Percentiles rank a stretch among this genome's conserved stretches.
Conservation (phyloP, 35 echinoderm and acorn worm species). For the Eucidaris tribuloides region DNA sequence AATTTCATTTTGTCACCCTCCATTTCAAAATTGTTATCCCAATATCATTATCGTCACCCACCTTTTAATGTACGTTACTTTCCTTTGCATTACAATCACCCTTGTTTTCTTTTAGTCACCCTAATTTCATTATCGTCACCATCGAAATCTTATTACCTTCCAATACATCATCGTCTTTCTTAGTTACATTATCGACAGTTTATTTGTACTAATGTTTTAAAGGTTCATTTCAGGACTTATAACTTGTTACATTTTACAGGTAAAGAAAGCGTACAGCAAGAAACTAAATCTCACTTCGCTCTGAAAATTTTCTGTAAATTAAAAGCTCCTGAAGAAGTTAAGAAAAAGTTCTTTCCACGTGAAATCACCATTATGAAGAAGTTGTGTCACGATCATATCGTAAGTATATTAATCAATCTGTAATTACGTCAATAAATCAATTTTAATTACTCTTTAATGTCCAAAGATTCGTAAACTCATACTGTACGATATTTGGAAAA, state of each 20-base stretch:
- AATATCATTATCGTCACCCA: too few species aligned
- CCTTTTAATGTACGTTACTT: too few species aligned
- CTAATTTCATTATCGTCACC: not conserved
- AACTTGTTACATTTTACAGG: too few species aligned
- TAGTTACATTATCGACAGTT: not conserved
- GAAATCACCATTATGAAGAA: constrained; percentile 88
- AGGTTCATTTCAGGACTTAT: too few species aligned
- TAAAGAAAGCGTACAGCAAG: constrained; percentile 63
- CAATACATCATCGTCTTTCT: not conserved
- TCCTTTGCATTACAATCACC: not conserved
- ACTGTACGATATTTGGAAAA: not conserved
- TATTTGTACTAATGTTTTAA: not conserved
- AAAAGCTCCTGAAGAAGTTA: constrained; percentile 62
- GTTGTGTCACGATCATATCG: constrained; percentile 76
- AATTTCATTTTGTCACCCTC: too few species aligned
- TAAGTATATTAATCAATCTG: constrained; percentile 44
- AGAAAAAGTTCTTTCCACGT: constrained; percentile 71
- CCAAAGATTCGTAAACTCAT: not conserved
- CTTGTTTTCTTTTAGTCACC: not conserved
- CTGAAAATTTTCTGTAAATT: constrained; percentile 84
- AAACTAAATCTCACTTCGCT: constrained; percentile 71
- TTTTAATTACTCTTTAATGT: not conserved
- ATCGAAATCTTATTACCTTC: not conserved
- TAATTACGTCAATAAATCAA: not conserved
- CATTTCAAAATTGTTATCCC: too few species aligned